Percentiles rank a stretch among this genome's conserved stretches.
These are phyloP conservation scores for Mesitornis unicolor DNA, from an alignment of 2,113 vertebrate species.

Conservation along the genomic window DNA sequence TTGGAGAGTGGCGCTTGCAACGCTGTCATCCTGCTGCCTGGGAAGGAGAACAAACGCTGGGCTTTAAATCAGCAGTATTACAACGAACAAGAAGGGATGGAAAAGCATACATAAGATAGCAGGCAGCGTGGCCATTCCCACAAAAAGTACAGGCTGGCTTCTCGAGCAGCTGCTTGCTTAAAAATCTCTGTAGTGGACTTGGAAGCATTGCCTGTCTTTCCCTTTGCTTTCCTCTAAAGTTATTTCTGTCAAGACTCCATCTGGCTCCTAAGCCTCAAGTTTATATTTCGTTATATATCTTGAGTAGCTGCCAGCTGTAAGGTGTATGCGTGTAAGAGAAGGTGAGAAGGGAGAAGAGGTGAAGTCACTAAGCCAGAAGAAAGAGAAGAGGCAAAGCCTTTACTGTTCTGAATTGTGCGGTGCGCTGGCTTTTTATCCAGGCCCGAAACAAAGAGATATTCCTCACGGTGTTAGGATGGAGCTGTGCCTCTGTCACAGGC, in stretches of 20 bases:
- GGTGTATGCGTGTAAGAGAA: background rate
- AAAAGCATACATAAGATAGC: background rate
- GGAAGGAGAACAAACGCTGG: background rate
- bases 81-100: background rate
- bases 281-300: background rate
- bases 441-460: background rate
- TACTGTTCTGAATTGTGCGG: rapidly evolving
- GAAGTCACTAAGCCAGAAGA: background rate
- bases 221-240: background rate
- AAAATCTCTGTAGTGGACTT: background rate
- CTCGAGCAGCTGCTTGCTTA: slow-evolving; percentile 14
- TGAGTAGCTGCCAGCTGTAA: background rate
- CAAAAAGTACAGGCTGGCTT: slow-evolving; percentile 23
- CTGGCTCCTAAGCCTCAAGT: background rate
- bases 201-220: background rate
- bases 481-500: background rate
- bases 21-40: background rate
- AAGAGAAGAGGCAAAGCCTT: background rate
- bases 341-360: background rate
- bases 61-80: background rate
- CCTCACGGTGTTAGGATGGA: background rate
- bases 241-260: background rate
- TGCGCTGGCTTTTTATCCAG: background rate
- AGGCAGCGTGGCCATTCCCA: background rate
- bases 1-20: background rate